These are phyloP conservation scores for Nymphalis c-album DNA, from an alignment of 2,888 invertebrate species.

Conservation along the genomic window DNA sequence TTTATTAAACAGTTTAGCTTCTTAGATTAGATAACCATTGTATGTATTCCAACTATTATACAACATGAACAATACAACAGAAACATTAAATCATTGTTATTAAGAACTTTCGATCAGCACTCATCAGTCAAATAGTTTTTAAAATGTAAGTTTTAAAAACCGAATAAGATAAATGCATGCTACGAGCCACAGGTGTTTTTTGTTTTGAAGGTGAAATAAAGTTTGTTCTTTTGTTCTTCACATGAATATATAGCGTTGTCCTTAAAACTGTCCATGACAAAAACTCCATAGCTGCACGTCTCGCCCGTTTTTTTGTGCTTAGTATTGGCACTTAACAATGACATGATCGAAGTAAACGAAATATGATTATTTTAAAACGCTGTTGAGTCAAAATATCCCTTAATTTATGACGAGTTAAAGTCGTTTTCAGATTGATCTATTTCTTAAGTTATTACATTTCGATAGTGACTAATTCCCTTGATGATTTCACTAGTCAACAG, in stretches of 20 bases:
- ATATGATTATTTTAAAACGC: not conserved
- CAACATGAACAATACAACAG: not conserved
- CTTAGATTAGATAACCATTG: too few relatives aligned
- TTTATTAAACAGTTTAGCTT: too few relatives aligned
- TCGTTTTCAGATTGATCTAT: not conserved
- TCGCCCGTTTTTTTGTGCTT: not conserved
- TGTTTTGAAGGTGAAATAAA: conserved; percentile 1
- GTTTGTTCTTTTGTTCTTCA: conserved; percentile 14
- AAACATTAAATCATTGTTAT: not conserved
- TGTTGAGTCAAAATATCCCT: not conserved
- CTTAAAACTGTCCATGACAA: conserved; percentile 4
- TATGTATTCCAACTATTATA: too few relatives aligned
- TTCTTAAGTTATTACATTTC: conserved; percentile 12
- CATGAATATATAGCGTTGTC: conserved; percentile 8
- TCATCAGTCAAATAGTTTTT: not conserved
- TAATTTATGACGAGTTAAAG: not conserved
- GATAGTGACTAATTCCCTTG: conserved; percentile 33
- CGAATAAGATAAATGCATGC: not conserved
- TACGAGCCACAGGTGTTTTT: not conserved
- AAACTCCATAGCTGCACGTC: not conserved
- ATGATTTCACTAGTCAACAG: conserved; percentile 56
- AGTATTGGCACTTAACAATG: not conserved
- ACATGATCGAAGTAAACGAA: conserved; percentile 1
- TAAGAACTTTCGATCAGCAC: too few relatives aligned
- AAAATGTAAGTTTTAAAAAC: not conserved